Evolutionary conservation across 2,113 vertebrate genomes (phyloP).

Genomic region (Pimephales promelas): DNA sequence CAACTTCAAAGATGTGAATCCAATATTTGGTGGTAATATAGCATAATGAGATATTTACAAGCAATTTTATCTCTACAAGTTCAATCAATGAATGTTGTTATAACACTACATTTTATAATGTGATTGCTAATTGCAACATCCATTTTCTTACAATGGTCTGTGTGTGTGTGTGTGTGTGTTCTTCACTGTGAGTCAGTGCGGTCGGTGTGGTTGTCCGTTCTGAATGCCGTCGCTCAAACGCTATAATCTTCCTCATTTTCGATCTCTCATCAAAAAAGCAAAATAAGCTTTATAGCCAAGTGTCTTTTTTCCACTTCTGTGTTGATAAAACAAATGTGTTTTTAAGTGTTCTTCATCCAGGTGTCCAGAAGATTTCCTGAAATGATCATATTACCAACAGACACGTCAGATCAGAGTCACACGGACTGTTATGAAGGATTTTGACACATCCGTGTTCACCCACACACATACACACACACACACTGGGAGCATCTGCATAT

Average conservation of each 20-base stretch:
- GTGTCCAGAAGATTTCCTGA: constrained; percentile 6
- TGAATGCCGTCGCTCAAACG: constrained; percentile 65
- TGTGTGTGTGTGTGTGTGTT: not conserved
- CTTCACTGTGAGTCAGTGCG: constrained; percentile 68
- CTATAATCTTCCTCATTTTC: constrained; percentile 75
- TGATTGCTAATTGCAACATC: not conserved
- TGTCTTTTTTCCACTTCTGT: not conserved
- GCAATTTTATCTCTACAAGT: not conserved
- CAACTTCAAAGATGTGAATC: too few species aligned
- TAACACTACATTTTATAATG: not conserved
- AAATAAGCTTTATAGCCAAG: constrained; percentile 58
- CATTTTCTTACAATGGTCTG: not conserved
- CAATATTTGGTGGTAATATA: too few species aligned
- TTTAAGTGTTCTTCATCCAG: constrained; percentile 7
- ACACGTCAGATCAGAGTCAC: constrained; percentile 16
- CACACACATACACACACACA: constrained; percentile 30
- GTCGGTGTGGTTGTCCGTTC: constrained; percentile 69
- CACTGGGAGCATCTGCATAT: constrained; percentile 40
- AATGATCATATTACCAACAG: not conserved
- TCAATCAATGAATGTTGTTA: not conserved
- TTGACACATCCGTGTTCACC: constrained; percentile 34
- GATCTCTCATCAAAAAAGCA: constrained; percentile 71
- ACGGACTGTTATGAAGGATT: constrained; percentile 27
- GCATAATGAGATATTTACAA: too few species aligned
- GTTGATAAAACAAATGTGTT: constrained; percentile 30